Base-by-base conservation (phyloP, 2,797 vertebrate species). In the Sciaenops ocellatus region DNA sequence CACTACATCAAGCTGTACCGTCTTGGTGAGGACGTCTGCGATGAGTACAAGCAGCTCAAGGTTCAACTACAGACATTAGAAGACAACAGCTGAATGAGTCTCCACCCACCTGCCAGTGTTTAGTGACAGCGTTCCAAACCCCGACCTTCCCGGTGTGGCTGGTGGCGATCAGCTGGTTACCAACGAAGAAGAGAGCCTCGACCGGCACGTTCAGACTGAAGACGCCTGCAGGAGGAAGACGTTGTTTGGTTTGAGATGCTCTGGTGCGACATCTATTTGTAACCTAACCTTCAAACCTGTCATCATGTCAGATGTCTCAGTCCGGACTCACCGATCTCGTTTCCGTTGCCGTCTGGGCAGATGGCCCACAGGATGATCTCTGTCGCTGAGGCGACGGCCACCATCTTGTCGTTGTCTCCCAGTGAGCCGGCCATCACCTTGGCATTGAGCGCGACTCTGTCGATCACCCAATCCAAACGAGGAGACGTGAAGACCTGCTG, bases 51-150 rank as follows among this genome's bases (percentile, higher is more conserved):
- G 34, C 34, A 38, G 34, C 34, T 38, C 34, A 38, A 34, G 30
- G 30, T 34, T 34, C 6, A 34, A 38, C 34, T 9, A 38, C 34
- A 38, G 34, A 9, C 34, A 38, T 8, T 2, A 38, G 34, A 38
- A 38, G 34, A 38, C 34, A 38, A 38, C 3, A 38, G 34, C 34
- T 38, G 34, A 38, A 38, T 8, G 34, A 44, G 42, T 44, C 34
- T 60, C 28, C 68, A 11, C 67, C 54, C 38, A 98, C 97, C 97
- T 98, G 97, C 97, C 97, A 98, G 92, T 98, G 97, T 87, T 98
- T 98, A 74, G 97, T 98, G 86, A 98, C 97, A 0, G 97, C 97
- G 3, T 98, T 98, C 97, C 97, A 98, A 18, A 98, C 97, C 0
- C 97, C 97, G 0, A 98, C 97, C 83, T 97, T 97, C 48, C 97